Percentiles rank a stretch among this genome's conserved stretches.
phyloP scores from a whole-genome alignment of 2,888 invertebrate genomes.

The Habrosyne pyritoides region DNA sequence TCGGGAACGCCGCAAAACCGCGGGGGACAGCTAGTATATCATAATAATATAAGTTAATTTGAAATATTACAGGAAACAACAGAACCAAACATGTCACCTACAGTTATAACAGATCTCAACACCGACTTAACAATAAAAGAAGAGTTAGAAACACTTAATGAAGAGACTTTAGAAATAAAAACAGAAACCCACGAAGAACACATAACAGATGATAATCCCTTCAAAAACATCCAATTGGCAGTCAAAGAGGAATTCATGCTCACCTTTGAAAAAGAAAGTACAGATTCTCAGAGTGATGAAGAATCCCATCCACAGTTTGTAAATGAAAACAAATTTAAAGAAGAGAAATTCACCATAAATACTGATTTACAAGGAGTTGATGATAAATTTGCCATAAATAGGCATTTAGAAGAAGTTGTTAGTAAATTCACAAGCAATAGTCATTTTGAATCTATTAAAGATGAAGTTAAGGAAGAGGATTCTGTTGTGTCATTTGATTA shows the following conservation, averaged over 20 bases:
- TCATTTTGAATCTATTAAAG: conserved; percentile 35
- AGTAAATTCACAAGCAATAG: neutral
- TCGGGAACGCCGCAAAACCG: no score
- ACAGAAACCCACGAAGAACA: conserved; percentile 24
- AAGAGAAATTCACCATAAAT: conserved; percentile 12
- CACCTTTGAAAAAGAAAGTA: conserved; percentile 23
- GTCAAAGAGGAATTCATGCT: conserved; percentile 45
- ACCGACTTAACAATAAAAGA: conserved; percentile 38
- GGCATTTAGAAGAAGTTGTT: conserved; percentile 20
- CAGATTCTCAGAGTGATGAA: conserved; percentile 17
- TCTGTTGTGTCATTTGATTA: conserved; percentile 56
- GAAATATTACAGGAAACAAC: neutral
- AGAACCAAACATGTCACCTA: conserved; percentile 7
- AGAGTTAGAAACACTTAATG: conserved; percentile 32
- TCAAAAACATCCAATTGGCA: conserved; percentile 45
- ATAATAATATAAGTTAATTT: neutral
- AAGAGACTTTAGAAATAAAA: conserved; percentile 24
- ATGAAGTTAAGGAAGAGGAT: conserved; percentile 42
- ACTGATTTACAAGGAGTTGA: conserved; percentile 22
- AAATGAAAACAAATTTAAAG: neutral
- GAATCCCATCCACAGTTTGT: conserved; percentile 12
- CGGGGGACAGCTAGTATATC: no score
- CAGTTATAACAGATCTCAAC: conserved; percentile 20
- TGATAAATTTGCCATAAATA: conserved; percentile 14
- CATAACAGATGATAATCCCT: conserved; percentile 33